A percentile compares a stretch with the other conserved stretches of the same genome.
Evolutionary conservation across 1,140 invertebrate genomes (phyloP).

Genomic region (Spodoptera litura): DNA sequence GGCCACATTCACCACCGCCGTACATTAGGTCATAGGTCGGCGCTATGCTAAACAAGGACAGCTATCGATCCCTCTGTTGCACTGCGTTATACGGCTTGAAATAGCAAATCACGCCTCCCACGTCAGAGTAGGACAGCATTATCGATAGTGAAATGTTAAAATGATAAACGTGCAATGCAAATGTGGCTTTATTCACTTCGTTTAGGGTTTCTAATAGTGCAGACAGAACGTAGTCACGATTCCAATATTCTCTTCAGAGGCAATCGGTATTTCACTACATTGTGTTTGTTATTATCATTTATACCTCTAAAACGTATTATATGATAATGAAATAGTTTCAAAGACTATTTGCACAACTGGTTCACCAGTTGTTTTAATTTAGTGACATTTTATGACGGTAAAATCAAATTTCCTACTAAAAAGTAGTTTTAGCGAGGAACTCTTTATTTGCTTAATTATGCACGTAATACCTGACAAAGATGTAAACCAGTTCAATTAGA

Average conservation of each 20-base stretch:
- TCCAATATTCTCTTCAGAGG: conserved; percentile 72
- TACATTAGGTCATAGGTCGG: conserved; percentile 82
- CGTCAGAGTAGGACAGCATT: conserved; percentile 74
- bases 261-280: conserved; percentile 75
- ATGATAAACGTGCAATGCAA: conserved; percentile 70
- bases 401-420: neutral
- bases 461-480: no score
- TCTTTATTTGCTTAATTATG: no score
- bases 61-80: conserved; percentile 72
- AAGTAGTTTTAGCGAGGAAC: no score
- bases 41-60: conserved; percentile 73
- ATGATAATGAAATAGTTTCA: conserved; percentile 69
- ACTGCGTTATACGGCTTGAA: conserved; percentile 75
- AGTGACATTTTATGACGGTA: conserved; percentile 27
- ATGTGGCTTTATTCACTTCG: conserved; percentile 69
- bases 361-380: conserved; percentile 48
- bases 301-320: conserved; percentile 58
- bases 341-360: conserved; percentile 62
- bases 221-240: conserved; percentile 65
- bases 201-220: conserved; percentile 69
- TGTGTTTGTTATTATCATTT: conserved; percentile 74
- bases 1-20: conserved; percentile 81
- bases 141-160: conserved; percentile 79
- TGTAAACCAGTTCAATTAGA: no score
- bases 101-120: conserved; percentile 82